Conservation (phyloP, 2,888 invertebrate genomes). For the Macrosoma leucophasiata region DNA sequence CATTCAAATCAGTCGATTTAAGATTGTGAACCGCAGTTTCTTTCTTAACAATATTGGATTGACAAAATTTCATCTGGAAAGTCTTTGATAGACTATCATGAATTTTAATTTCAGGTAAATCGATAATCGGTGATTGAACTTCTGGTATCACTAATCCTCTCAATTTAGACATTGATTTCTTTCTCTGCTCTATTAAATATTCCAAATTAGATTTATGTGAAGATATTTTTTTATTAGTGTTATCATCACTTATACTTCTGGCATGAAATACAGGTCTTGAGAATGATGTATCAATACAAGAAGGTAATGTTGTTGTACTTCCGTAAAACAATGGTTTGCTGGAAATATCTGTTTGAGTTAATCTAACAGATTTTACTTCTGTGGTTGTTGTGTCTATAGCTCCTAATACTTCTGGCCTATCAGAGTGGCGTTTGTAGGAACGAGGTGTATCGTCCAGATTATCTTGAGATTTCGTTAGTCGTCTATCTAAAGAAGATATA, state of each 20-base stretch:
- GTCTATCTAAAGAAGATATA: conserved; percentile 56
- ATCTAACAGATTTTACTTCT: conserved; percentile 31
- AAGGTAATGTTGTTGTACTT: conserved; percentile 57
- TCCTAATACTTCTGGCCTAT: conserved; percentile 70
- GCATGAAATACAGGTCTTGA: conserved; percentile 52
- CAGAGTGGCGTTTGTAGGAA: conserved; percentile 48
- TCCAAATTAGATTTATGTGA: conserved; percentile 81
- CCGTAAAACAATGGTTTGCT: conserved; percentile 64
- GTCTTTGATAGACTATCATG: conserved; percentile 73
- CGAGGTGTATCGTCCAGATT: conserved; percentile 71
- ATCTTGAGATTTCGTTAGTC: conserved; percentile 67
- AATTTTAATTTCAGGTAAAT: conserved; percentile 90
- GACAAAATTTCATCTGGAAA: conserved; percentile 54
- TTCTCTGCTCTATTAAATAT: conserved; percentile 86
- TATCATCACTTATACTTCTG: conserved; percentile 64
- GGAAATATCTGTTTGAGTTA: conserved; percentile 33
- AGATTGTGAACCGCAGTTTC: conserved; percentile 41
- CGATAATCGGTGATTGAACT: conserved; percentile 78
- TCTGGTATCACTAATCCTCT: conserved; percentile 94
- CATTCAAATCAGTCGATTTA: conserved; percentile 47
- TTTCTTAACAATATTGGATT: conserved; percentile 43
- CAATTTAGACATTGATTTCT: conserved; percentile 88
- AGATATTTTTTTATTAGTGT: conserved; percentile 47
- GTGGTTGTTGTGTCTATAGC: conserved; percentile 56
- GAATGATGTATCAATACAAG: conserved; percentile 42